Base-by-base conservation (phyloP, 2,888 invertebrate genomes). In the Standfussiana lucernea region DNA sequence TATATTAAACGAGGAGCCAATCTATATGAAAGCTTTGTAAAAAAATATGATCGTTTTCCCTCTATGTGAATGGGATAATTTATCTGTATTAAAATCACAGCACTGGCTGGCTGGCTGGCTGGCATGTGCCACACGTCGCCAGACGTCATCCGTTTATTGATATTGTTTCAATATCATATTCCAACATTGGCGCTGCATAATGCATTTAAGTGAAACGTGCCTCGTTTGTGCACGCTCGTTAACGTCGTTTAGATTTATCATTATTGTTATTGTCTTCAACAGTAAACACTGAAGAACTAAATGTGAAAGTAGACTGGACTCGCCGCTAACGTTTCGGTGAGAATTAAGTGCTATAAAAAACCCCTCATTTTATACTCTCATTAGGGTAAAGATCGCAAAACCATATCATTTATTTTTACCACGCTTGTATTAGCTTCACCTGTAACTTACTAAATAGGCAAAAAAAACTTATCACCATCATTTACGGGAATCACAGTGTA, bases 151-250 rank as follows among this genome's bases (percentile, higher is more conserved):
- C 83, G 86, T 80, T 85, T 86, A 86, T 85, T 77, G 79, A 86
- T 85, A 85, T 80, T 85, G 86, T 87, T 87, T 87, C 73, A 85
- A 73, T 85, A 75, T 83, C 73, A 83, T 77, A 83, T 79, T 73
- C 75, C 65, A 66, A 75, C 76, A 77, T 83, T 77, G 73, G 59
- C 86, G 37, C 87, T 85, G 80, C 77, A 77, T 87, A 80, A 86
- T 84, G 77, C 78, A 71, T 83, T 77, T 83, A 80, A 85, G 66
- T 73, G 78, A 80, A 85, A 77, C 75, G 83, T 80, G 77, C 24
- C 66, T 75, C 70, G 75, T 68, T 78, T 77, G 45, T 72, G 61
- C n/a, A 45, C 40, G 64, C 42, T 42, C 35, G 65, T 77, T 72
- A 66, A 59, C 77, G 72, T 72, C 37, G 45, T 81, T 80, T 80